These are phyloP conservation scores for Heteractis magnifica DNA, from an alignment of 92 coral and sea anemone species.

Conservation along the genomic window DNA sequence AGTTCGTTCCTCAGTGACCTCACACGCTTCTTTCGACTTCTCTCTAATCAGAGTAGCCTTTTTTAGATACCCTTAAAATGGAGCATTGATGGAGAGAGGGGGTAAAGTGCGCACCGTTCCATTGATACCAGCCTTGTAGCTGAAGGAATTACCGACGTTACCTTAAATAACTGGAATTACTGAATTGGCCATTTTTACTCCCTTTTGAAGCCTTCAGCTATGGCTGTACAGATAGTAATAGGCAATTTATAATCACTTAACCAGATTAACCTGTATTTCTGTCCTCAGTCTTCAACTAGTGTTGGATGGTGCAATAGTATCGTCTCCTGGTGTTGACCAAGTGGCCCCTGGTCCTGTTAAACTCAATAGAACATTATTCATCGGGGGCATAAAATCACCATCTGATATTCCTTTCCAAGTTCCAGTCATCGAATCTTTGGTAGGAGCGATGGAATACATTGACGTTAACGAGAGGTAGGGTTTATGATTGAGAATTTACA, in stretches of 20 bases:
- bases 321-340: conserved; percentile 7
- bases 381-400: conserved; percentile 67
- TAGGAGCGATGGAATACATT: conserved; percentile 69
- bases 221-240: too few species aligned
- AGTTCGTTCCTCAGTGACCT: too few species aligned
- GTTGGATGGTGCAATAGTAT: conserved; percentile 24
- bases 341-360: conserved; percentile 60
- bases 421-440: conserved; percentile 72
- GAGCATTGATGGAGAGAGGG: too few species aligned
- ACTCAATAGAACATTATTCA: conserved; percentile 69
- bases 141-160: too few species aligned
- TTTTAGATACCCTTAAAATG: too few species aligned
- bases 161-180: too few species aligned
- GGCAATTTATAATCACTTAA: background rate
- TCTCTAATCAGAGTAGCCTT: too few species aligned
- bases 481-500: background rate
- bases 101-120: too few species aligned
- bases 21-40: too few species aligned
- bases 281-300: conserved; percentile 32
- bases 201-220: too few species aligned
- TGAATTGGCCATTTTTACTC: too few species aligned
- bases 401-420: conserved; percentile 50
- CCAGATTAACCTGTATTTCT: background rate
- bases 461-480: conserved; percentile 62
- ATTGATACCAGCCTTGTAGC: too few species aligned